phyloP scores from a whole-genome alignment of 2,888 invertebrate genomes.

The Rhamnusium bicolor region DNA sequence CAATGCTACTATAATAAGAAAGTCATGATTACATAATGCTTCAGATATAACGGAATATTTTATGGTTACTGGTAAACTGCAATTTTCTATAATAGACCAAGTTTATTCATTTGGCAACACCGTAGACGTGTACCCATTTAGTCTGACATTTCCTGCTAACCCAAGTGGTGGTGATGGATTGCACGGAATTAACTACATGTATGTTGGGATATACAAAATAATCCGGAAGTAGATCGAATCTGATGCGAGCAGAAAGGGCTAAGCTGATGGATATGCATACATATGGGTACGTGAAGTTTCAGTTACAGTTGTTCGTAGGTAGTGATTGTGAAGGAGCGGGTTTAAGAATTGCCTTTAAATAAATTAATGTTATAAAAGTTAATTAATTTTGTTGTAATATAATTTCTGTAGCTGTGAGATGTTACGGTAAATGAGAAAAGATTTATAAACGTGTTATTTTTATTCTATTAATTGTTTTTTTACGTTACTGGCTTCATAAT shows the following conservation, averaged over 20 bases:
- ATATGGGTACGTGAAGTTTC: not conserved
- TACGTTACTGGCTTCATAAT: no score
- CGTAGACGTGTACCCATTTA: constrained; percentile 36
- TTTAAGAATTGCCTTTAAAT: no score
- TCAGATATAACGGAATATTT: no score
- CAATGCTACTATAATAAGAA: no score
- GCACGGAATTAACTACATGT: constrained; percentile 44
- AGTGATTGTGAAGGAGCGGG: no score
- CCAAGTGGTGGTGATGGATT: constrained; percentile 45
- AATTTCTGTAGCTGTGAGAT: no score
- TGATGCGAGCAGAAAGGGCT: constrained; percentile 25
- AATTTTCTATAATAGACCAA: not conserved
- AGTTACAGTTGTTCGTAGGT: not conserved
- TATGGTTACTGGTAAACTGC: not conserved
- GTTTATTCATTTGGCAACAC: constrained; percentile 34
- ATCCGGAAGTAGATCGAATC: constrained; percentile 40
- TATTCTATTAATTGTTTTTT: no score
- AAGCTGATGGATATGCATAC: constrained; percentile 29
- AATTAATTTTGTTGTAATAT: no score
- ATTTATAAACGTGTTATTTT: no score
- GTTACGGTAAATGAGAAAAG: no score
- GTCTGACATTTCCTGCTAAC: constrained; percentile 46
- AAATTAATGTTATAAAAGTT: no score
- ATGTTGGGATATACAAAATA: constrained; percentile 43
- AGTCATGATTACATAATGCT: no score